Conservation (phyloP, 2,113 vertebrate genomes). For the Ameiurus melas region DNA sequence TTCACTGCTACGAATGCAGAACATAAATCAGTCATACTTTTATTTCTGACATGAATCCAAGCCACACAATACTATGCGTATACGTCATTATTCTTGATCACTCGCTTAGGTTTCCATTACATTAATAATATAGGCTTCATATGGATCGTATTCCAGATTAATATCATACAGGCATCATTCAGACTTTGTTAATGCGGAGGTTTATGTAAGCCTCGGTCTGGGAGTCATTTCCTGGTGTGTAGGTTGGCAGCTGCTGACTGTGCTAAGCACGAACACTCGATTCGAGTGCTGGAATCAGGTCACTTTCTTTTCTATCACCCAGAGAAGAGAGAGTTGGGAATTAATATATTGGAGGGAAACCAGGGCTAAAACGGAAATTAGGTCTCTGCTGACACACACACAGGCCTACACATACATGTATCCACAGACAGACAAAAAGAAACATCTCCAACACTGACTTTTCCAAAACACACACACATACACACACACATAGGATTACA, state of each 20-base stretch:
- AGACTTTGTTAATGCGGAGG: background rate
- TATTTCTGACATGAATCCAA: too few species aligned
- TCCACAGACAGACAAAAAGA: background rate
- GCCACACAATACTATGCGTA: background rate
- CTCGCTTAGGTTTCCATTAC: background rate
- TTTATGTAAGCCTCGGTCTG: conserved; percentile 24
- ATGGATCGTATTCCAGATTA: background rate
- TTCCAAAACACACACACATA: background rate
- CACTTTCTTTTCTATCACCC: conserved; percentile 22
- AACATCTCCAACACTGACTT: background rate
- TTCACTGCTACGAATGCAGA: too few species aligned
- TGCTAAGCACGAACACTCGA: conserved; percentile 19
- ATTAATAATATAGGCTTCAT: too few species aligned
- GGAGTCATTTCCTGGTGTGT: conserved; percentile 13
- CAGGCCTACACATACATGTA: background rate
- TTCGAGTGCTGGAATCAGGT: conserved; percentile 24
- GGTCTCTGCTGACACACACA: conserved; percentile 11
- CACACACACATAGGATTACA: conserved; percentile 8
- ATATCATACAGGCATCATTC: background rate
- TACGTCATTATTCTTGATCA: background rate
- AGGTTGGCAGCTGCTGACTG: conserved; percentile 43
- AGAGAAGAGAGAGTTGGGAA: conserved; percentile 14
- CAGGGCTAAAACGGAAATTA: conserved; percentile 30
- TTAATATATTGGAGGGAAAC: conserved; percentile 23
- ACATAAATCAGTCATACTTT: background rate